These are phyloP conservation scores for Lophius americanus DNA, from an alignment of 2,797 vertebrate genomes.

Conservation along the genomic window DNA sequence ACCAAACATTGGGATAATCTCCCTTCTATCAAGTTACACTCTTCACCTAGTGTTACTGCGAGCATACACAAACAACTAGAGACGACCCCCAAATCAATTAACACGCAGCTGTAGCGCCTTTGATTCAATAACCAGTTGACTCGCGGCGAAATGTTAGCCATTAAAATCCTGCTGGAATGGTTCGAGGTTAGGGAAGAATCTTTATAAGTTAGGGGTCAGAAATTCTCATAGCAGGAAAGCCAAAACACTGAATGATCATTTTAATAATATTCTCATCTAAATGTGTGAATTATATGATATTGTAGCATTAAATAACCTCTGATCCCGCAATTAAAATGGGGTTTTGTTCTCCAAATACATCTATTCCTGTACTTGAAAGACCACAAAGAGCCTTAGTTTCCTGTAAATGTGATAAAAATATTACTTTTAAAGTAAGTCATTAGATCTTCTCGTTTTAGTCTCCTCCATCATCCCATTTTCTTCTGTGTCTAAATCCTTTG, in stretches of 20 bases:
- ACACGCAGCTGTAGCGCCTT: conserved; percentile 4
- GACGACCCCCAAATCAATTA: conserved; percentile 8
- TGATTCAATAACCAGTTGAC: conserved; percentile 18
- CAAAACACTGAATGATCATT: neutral
- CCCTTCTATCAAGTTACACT: conserved; percentile 40
- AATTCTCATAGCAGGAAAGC: conserved; percentile 13
- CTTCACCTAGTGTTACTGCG: conserved; percentile 16
- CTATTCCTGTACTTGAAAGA: neutral
- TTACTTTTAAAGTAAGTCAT: neutral
- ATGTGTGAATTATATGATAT: no score
- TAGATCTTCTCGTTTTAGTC: neutral
- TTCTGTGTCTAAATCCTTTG: neutral
- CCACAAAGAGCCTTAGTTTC: neutral
- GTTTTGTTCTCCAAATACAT: neutral
- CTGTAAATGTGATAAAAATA: neutral
- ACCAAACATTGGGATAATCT: conserved; percentile 48
- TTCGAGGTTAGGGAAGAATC: conserved; percentile 14
- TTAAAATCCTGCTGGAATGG: conserved; percentile 7
- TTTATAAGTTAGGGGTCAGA: neutral
- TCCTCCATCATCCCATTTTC: neutral
- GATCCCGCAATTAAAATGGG: neutral
- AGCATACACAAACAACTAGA: conserved; percentile 32
- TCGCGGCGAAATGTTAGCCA: conserved; percentile 17
- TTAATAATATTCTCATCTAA: neutral
- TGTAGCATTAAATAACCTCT: neutral